A percentile compares a stretch with the other conserved stretches of the same genome.
Evolutionary conservation across 2,797 vertebrate genomes (phyloP).

Genomic region (Atherinosoma microstoma): DNA sequence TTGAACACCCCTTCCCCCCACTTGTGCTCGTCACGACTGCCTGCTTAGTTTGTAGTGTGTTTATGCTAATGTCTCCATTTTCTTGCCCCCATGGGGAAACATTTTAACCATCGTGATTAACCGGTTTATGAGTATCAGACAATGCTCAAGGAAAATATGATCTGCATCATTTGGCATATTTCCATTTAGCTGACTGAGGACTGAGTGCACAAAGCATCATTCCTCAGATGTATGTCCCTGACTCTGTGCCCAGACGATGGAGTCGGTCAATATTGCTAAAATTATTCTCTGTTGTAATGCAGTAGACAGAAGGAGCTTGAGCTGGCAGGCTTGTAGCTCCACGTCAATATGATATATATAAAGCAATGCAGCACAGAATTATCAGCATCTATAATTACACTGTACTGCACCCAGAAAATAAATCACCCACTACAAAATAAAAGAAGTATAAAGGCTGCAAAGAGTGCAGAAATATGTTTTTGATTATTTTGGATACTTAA

Average conservation of each 20-base stretch:
- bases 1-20: constrained; percentile 54
- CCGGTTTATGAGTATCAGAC: constrained; percentile 53
- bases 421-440: constrained; percentile 36
- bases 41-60: constrained; percentile 61
- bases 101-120: constrained; percentile 59
- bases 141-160: constrained; percentile 55
- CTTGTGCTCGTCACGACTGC: constrained; percentile 57
- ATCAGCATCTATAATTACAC: constrained; percentile 73
- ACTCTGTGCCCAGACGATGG: constrained; percentile 61
- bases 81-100: constrained; percentile 46
- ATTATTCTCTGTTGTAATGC: constrained; percentile 70
- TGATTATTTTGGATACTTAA: constrained; percentile 44
- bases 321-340: constrained; percentile 72
- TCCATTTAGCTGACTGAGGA: constrained; percentile 40
- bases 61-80: constrained; percentile 51
- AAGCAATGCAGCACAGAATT: constrained; percentile 64
- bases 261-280: constrained; percentile 77
- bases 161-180: constrained; percentile 50
- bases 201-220: constrained; percentile 35
- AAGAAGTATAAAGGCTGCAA: constrained; percentile 34
- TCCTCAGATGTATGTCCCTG: constrained; percentile 61
- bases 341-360: constrained; percentile 74
- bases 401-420: constrained; percentile 40
- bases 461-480: constrained; percentile 29
- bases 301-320: constrained; percentile 60